These are phyloP conservation scores for Cyanistes caeruleus DNA, from an alignment of 2,113 vertebrate species.

Conservation along the genomic window DNA sequence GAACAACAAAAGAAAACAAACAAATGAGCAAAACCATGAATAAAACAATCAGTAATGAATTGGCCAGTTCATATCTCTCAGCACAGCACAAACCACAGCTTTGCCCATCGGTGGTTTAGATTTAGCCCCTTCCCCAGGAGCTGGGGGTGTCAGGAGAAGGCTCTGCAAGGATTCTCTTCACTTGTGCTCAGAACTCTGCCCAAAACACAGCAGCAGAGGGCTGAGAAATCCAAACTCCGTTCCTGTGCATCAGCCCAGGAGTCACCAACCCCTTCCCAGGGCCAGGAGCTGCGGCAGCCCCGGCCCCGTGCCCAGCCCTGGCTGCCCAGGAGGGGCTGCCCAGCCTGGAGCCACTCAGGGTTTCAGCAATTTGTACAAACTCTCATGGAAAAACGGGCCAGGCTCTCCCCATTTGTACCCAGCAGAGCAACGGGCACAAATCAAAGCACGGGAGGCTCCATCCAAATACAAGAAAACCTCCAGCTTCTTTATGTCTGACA, in stretches of 20 bases:
- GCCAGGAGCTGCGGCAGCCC: too few species aligned
- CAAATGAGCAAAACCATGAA: conserved; percentile 68
- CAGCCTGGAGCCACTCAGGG: neutral
- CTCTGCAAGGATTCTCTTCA: too few species aligned
- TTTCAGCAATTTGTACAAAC: rapidly evolving
- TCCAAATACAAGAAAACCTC: rapidly evolving
- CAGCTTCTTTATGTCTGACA: neutral
- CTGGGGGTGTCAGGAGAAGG: too few species aligned
- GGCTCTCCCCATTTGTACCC: neutral
- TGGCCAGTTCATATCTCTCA: conserved; percentile 72
- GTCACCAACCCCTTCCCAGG: too few species aligned
- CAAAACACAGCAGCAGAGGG: too few species aligned
- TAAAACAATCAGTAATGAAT: conserved; percentile 8
- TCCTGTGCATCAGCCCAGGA: too few species aligned
- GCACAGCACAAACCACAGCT: neutral
- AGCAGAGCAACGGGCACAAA: neutral
- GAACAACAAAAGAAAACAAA: conserved; percentile 74
- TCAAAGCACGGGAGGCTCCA: neutral
- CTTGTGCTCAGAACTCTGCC: too few species aligned
- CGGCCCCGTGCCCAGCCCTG: too few species aligned
- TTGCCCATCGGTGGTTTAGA: too few species aligned
- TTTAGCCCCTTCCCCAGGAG: neutral
- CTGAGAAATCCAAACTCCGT: too few species aligned
- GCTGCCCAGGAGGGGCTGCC: too few species aligned
- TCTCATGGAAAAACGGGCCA: neutral